Base-by-base conservation (phyloP, 2,888 invertebrate species). In the Archips xylosteana region DNA sequence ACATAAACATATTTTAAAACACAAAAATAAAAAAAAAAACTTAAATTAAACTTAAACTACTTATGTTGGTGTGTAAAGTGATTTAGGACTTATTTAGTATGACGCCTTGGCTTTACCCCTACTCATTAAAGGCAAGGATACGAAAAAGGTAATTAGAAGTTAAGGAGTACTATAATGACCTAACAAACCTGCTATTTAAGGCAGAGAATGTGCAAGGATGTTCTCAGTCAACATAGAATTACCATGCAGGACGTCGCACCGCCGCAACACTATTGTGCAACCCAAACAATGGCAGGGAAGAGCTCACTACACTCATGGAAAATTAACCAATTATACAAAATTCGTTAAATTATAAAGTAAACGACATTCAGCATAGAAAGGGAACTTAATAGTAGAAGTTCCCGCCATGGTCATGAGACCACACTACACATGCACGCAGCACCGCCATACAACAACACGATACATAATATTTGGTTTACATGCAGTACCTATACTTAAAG, bases 191-290 rank as follows among this genome's bases (percentile, higher is more conserved):
- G 39, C 71, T 23, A 59, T 39, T 71, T 49, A 60, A 23, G 23
- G 39, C 8, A 23, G 36, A 23, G 39, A 68, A 47, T n/a, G 9
- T 32, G 47, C 67, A 68, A 68, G 67, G 59, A 68, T 45, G 45
- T 47, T 57, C 42, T 59, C 70, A 54, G 34, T 42, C 1, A 47
- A 63, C 23, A 54, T 60, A 49, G 23, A 39, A 71, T 59, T 71
- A 59, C 47, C 47, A 49, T 60, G 60, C 60, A n/a, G 36, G 34
- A 36, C 57, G 4, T 10, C 10, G 57, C 45, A 34, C n/a, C 2
- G 67, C 9, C 23, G 13, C 63, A 23, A 23, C 47, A 4, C 34
- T 36, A 59, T 71, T 71, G 70, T 71, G 70, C 49, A 71, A 64
- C 45, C 32, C 63, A 36, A 34, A 39, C 71, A 71, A 71, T 70